Evolutionary conservation across 2,797 vertebrate genomes (phyloP).

Genomic region (Argyrosomus regius): DNA sequence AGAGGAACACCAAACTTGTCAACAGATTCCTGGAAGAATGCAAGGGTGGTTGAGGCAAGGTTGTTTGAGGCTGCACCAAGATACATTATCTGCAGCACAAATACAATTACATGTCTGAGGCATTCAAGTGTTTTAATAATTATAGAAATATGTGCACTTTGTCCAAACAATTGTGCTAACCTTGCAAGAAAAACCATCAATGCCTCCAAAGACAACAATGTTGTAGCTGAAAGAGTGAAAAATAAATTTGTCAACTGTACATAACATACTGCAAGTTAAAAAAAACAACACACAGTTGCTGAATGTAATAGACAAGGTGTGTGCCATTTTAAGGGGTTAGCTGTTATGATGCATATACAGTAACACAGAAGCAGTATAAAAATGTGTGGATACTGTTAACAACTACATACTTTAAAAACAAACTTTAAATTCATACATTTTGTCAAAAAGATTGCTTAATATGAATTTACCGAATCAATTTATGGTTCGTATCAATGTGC

Average conservation of each 20-base stretch:
- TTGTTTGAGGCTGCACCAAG: slow-evolving; percentile 46
- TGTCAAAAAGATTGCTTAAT: too few species aligned
- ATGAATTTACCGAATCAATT: slow-evolving; percentile 38
- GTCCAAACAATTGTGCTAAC: slow-evolving; percentile 18
- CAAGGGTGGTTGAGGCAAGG: slow-evolving; percentile 33
- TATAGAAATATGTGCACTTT: slow-evolving; percentile 7
- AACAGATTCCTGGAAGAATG: slow-evolving; percentile 32
- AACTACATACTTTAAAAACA: too few species aligned
- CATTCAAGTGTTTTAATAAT: slow-evolving; percentile 1
- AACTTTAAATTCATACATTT: too few species aligned
- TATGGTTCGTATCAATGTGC: slow-evolving; percentile 55
- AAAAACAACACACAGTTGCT: not conserved
- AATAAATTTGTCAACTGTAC: not conserved
- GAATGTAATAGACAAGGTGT: too few species aligned
- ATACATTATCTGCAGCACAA: slow-evolving; percentile 44
- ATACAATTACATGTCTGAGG: not conserved
- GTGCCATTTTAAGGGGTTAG: too few species aligned
- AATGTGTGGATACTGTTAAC: too few species aligned
- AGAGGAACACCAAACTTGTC: slow-evolving; percentile 40
- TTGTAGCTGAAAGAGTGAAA: slow-evolving; percentile 22
- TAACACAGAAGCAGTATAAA: too few species aligned
- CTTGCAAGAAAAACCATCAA: slow-evolving; percentile 33
- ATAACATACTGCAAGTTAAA: not conserved
- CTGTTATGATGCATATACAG: too few species aligned
- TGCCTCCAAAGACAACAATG: slow-evolving; percentile 30